A percentile compares a stretch with the other conserved stretches of the same genome.
Evolutionary conservation across 2,888 invertebrate genomes (phyloP).

Genomic region (Phyllotreta striolata): DNA sequence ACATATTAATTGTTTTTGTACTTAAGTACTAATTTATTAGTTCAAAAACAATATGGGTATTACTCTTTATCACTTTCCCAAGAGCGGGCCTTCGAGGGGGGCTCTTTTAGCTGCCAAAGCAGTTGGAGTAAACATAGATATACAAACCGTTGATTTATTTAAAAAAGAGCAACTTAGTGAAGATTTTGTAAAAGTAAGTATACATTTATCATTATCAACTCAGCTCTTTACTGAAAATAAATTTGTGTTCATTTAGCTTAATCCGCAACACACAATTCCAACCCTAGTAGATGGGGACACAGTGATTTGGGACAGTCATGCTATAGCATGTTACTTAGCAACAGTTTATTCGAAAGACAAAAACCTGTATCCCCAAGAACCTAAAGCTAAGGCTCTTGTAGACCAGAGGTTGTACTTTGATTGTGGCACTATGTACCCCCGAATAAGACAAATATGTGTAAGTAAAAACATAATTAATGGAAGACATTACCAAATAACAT

Average conservation of each 20-base stretch:
- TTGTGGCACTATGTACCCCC: slow-evolving; percentile 68
- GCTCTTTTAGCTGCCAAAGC: slow-evolving; percentile 68
- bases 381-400: slow-evolving; percentile 65
- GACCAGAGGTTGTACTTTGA: slow-evolving; percentile 72
- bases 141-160: slow-evolving; percentile 65
- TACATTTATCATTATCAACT: slow-evolving; percentile 23
- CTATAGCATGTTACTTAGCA: slow-evolving; percentile 70
- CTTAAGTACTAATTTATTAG: neutral
- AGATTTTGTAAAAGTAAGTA: slow-evolving; percentile 61
- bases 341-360: slow-evolving; percentile 69
- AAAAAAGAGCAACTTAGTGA: slow-evolving; percentile 68
- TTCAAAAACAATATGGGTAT: slow-evolving; percentile 7
- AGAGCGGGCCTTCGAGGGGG: slow-evolving; percentile 65
- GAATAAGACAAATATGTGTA: slow-evolving; percentile 70
- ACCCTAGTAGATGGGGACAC: slow-evolving; percentile 74
- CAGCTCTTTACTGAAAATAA: neutral
- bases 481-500: slow-evolving; percentile 34
- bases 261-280: slow-evolving; percentile 74
- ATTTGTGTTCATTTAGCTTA: slow-evolving; percentile 61
- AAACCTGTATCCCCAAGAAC: slow-evolving; percentile 68
- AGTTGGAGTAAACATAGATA: slow-evolving; percentile 65
- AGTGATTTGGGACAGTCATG: slow-evolving; percentile 73
- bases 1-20: too few relatives aligned
- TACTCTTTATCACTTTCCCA: slow-evolving; percentile 21
- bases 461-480: slow-evolving; percentile 46